Evolutionary conservation across 2,888 invertebrate genomes (phyloP).

Genomic region (Hecatera dysodea): DNA sequence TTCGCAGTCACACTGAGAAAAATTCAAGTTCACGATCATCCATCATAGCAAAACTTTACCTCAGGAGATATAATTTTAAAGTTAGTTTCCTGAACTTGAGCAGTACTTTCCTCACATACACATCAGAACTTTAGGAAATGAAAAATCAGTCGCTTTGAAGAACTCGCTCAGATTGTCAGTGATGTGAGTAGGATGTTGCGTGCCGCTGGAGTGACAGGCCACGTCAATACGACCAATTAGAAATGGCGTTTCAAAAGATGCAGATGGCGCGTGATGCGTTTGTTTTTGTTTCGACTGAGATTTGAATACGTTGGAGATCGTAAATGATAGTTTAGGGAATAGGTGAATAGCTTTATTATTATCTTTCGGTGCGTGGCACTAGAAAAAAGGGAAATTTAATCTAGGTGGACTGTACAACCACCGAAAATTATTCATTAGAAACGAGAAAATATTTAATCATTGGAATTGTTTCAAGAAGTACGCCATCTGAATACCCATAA

Average conservation of each 20-base stretch:
- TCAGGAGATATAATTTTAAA: not conserved
- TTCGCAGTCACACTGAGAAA: not conserved
- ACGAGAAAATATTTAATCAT: not conserved
- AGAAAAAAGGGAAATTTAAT: not conserved
- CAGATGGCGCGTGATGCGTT: constrained; percentile 15
- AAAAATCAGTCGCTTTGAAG: constrained; percentile 13
- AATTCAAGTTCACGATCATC: constrained; percentile 6
- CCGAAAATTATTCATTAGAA: not conserved
- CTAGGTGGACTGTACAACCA: not conserved
- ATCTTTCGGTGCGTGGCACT: not conserved
- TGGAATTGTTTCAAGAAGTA: not conserved
- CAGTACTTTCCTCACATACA: not conserved
- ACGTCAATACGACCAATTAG: constrained; percentile 31
- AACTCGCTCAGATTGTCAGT: constrained; percentile 28
- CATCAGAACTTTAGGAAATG: constrained; percentile 22
- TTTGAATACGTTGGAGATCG: constrained; percentile 1
- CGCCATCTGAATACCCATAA: not conserved
- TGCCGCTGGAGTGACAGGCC: constrained; percentile 34
- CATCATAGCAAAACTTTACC: constrained; percentile 1
- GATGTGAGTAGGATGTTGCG: constrained; percentile 36
- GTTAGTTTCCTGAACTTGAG: constrained; percentile 9
- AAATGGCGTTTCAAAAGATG: constrained; percentile 36
- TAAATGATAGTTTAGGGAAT: constrained; percentile 6
- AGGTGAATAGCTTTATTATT: not conserved
- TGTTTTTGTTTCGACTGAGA: constrained; percentile 3